Conservation (phyloP, 2,113 vertebrate genomes). For the Microcebus tavaratra region DNA sequence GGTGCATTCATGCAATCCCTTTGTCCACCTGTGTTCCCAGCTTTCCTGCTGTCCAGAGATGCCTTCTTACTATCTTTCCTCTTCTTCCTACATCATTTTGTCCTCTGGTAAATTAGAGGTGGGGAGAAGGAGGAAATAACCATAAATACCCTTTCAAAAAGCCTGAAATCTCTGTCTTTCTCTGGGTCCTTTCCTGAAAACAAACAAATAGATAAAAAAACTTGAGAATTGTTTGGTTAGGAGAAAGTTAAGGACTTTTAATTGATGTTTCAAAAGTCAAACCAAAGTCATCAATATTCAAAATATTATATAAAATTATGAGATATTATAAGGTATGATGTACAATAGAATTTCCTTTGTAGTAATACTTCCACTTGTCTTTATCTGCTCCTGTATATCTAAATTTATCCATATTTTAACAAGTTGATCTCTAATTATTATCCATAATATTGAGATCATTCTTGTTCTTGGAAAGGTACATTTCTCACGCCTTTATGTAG, state of each 20-base stretch:
- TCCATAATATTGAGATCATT: background rate
- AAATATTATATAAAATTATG: background rate
- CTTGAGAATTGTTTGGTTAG: background rate
- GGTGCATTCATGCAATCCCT: too few species aligned
- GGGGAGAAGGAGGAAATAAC: too few species aligned
- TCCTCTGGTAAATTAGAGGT: background rate
- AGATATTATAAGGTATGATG: background rate
- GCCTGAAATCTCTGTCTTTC: background rate
- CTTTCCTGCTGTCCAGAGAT: background rate
- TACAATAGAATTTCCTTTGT: background rate
- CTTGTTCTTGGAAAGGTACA: background rate
- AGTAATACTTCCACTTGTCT: background rate
- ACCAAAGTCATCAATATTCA: background rate
- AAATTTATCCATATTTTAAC: background rate
- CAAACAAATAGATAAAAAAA: background rate
- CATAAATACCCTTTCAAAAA: background rate
- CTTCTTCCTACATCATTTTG: background rate
- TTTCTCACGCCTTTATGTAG: background rate
- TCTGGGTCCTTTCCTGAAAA: background rate
- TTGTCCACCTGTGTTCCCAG: background rate
- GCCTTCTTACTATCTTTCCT: background rate
- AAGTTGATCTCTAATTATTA: background rate
- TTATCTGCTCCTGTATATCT: background rate
- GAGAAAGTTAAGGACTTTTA: background rate
- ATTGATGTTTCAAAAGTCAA: constrained; percentile 1